Evolutionary conservation across 2,797 vertebrate species (phyloP), one percentile per base, ranked within the genome.

Genomic region (Cossypha niveicapilla): DNA sequence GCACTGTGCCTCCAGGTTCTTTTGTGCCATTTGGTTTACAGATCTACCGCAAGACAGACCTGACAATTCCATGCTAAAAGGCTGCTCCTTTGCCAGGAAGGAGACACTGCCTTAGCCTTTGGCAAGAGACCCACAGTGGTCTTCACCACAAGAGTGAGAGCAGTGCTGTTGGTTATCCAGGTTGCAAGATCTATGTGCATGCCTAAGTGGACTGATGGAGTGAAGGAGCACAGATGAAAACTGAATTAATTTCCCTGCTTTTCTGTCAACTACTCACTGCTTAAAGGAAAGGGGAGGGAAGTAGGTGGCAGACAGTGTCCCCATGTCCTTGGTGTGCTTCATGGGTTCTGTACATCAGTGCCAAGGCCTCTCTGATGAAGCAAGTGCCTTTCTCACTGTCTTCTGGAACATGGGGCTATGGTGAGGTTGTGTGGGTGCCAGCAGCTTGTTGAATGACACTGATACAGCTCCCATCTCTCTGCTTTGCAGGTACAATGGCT

Each of bases 401-500:
- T 51, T 32, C 35, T 57, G 54, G 44, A 63, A 34, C 34, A 3
- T 1, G 25, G 32, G 23, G 67, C 9, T 24, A 6, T 18, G 72
- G 75, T 74, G 50, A 80, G 53, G 57, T 42, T 51, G 16, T 7
- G 2, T 53, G 65, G 34, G 51, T 91, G 41, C 41, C 44, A 66
- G 58, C 17, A 47, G 35, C 61, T 88, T 60, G n/a, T 66, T 71
- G 34, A 65, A 30, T 32, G 37, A 44, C 68, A 11, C 41, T 78
- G 34, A 18, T 6, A 22, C 24, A 53, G 66, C 87, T 90, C 68
- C 50, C 14, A 1, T 93, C 45, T 90, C 44, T 92, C 65, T 89
- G 68, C 73, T 94, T 94, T 97, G 5, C 96, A 99, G 99, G 97
- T 99, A 99, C 97, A 99, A 98, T 94, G 98, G 99, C 84, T 96